Base-by-base conservation (phyloP, 2,113 vertebrate genomes). In the Cyprinodon tularosa region DNA sequence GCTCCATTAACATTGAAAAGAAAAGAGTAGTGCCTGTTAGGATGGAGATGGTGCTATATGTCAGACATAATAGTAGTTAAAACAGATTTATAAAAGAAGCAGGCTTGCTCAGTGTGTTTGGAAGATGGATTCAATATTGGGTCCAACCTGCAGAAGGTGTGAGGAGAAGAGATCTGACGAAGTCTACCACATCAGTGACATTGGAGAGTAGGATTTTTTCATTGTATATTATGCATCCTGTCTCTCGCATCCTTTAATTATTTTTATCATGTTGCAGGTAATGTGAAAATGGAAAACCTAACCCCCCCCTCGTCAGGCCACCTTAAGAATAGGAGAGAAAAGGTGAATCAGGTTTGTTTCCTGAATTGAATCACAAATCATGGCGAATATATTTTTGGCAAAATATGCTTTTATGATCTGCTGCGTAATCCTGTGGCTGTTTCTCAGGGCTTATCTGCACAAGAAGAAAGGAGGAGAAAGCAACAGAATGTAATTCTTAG, bases 391-490 rank as follows among this genome's bases (percentile, higher is more conserved):
- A 9, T n/a, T 29, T 68, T 9, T 66, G 29, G 7, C 6, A 1
- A 14, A 40, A 15, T 2, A 7, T 0, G 2, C 12, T 20, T 50
- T 1, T 38, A 4, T 39, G 17, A 6, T 20, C 40, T 63, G 6
- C 8, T 44, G 36, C 15, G 13, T 57, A 3, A 9, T 1, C 5
- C 17, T 77, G 11, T 14, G 20, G 50, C 17, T 8, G 85, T 36
- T 91, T 63, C 92, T 76, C 78, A 96, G 96, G 93, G 91, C 91
- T 76, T 89, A 71, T 71, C 93, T 78, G 68, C 89, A 74, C 93
- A 94, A 83, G 96, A 97, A 85, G 96, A 96, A 74, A 96, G 94
- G 91, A 96, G 66, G 84, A 93, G 94, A 82, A 97, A 95, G 90
- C 88, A 72, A 89, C 94, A 94, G 92, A 91, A 93, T 92, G 63